These are phyloP conservation scores for Cataglyphis hispanica DNA, from an alignment of 1,140 invertebrate genomes.

Conservation along the genomic window DNA sequence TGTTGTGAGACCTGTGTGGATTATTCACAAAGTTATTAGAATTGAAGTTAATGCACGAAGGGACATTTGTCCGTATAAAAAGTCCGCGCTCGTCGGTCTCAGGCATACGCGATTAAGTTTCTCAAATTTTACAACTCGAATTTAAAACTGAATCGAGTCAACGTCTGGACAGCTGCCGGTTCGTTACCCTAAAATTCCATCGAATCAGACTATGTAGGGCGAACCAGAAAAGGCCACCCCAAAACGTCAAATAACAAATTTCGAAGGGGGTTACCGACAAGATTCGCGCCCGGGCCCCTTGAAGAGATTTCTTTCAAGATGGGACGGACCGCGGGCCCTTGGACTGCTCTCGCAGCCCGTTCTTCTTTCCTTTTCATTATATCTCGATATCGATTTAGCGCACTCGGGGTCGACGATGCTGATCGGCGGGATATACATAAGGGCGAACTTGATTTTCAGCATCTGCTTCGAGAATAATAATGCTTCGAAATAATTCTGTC, in stretches of 20 bases:
- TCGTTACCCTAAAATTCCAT: conserved; percentile 49
- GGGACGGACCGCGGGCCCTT: conserved; percentile 60
- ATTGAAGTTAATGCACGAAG: conserved; percentile 21
- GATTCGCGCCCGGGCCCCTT: conserved; percentile 70
- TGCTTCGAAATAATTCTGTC: conserved; percentile 39
- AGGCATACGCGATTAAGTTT: conserved; percentile 32
- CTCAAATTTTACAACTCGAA: conserved; percentile 59
- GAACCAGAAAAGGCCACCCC: conserved; percentile 44
- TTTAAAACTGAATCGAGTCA: conserved; percentile 60
- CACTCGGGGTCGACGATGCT: conserved; percentile 75
- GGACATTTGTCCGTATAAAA: neutral
- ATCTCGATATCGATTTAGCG: conserved; percentile 77
- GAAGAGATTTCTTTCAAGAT: conserved; percentile 58
- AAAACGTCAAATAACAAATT: conserved; percentile 72
- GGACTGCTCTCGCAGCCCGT: conserved; percentile 68
- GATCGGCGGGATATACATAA: conserved; percentile 71
- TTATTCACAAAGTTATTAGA: conserved; percentile 23
- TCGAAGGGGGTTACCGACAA: conserved; percentile 66
- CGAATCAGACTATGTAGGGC: conserved; percentile 14
- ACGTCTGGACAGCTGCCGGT: conserved; percentile 70
- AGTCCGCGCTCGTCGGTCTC: neutral
- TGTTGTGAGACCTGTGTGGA: conserved; percentile 24
- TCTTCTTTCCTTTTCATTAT: conserved; percentile 74
- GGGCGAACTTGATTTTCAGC: conserved; percentile 81
- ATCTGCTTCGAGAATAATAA: conserved; percentile 78